Conservation (phyloP, 1,140 invertebrate species). For the Doryteuthis pealeii region DNA sequence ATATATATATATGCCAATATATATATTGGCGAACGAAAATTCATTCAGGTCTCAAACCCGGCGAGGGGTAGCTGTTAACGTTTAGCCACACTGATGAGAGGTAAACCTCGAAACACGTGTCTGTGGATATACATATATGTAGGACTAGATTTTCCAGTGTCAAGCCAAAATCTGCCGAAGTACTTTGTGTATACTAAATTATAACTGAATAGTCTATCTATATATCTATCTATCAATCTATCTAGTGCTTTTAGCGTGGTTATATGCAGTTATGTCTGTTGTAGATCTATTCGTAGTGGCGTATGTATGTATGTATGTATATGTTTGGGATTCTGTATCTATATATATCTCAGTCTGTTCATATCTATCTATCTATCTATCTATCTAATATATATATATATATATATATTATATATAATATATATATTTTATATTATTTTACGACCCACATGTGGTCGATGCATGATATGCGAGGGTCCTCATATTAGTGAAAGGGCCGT, state of each 20-base stretch:
- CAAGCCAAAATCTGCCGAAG: neutral
- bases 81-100: too few species aligned
- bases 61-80: too few species aligned
- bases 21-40: neutral
- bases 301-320: neutral
- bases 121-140: neutral
- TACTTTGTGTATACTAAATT: too few species aligned
- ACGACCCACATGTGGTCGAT: too few species aligned
- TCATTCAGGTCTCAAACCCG: too few species aligned
- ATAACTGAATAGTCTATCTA: too few species aligned
- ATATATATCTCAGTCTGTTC: neutral
- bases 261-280: neutral
- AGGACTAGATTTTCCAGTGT: neutral
- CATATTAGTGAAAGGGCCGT: too few species aligned
- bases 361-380: neutral
- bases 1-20: neutral
- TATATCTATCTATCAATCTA: neutral
- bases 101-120: too few species aligned
- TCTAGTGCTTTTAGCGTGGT: neutral
- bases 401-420: slow-evolving; percentile 4
- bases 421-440: neutral
- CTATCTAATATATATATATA: neutral
- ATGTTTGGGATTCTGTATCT: too few species aligned
- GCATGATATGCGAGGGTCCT: too few species aligned
- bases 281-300: too few species aligned